These are phyloP conservation scores for Danio albolineatus DNA, from an alignment of 2,797 vertebrate genomes.

Conservation along the genomic window DNA sequence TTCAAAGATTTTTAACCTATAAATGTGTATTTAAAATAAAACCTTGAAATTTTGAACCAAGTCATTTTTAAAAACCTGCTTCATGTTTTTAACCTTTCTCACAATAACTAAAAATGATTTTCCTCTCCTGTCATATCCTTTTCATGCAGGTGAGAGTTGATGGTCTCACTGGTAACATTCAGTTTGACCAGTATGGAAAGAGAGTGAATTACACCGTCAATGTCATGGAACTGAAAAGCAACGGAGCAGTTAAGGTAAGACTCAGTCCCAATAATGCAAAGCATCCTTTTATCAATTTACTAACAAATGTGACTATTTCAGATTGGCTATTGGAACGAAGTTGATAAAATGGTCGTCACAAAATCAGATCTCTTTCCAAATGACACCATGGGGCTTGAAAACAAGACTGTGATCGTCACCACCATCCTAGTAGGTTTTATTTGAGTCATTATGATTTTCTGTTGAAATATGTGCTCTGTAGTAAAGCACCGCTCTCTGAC, in stretches of 20 bases:
- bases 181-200: constrained; percentile 98
- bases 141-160: constrained; percentile 91
- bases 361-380: constrained; percentile 92
- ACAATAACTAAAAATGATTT: background rate
- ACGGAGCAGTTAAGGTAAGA: constrained; percentile 94
- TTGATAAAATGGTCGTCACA: constrained; percentile 98
- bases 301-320: constrained; percentile 64
- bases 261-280: background rate
- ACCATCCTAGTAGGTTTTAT: constrained; percentile 90
- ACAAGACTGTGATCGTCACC: constrained; percentile 98
- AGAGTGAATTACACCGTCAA: constrained; percentile 98
- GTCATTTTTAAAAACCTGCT: background rate
- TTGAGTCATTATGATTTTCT: background rate
- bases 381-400: constrained; percentile 94
- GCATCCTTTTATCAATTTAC: background rate
- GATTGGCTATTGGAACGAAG: constrained; percentile 99
- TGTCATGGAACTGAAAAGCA: constrained; percentile 97
- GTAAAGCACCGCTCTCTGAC: background rate
- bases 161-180: constrained; percentile 96
- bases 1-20: too few species aligned
- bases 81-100: background rate
- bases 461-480: background rate
- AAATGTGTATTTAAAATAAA: background rate
- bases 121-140: background rate
- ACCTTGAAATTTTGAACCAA: background rate